A percentile compares a stretch with the other conserved stretches of the same genome.
phyloP scores from a whole-genome alignment of 1,140 invertebrate genomes.

The Acromyrmex heyeri region DNA sequence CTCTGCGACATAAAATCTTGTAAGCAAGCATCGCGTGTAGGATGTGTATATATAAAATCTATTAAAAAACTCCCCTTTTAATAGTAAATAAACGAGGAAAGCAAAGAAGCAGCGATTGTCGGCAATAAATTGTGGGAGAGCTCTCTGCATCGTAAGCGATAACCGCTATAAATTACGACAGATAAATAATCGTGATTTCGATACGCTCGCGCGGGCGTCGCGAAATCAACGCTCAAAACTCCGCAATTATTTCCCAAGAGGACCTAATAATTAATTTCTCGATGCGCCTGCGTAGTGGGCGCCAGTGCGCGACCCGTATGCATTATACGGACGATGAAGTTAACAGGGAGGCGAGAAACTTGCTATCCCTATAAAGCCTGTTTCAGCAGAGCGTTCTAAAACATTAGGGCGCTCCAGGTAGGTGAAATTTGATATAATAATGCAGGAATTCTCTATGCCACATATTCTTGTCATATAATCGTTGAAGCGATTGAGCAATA shows the following conservation, averaged over 20 bases:
- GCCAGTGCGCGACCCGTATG: constrained; percentile 45
- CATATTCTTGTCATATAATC: not conserved
- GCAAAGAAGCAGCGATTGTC: constrained; percentile 36
- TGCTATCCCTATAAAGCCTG: constrained; percentile 48
- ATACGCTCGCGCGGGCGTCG: constrained; percentile 33
- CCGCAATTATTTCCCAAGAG: constrained; percentile 60
- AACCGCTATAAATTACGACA: constrained; percentile 52
- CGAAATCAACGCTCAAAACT: constrained; percentile 63
- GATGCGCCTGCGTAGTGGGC: constrained; percentile 31
- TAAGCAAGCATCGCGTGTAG: not conserved
- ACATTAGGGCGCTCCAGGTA: not conserved
- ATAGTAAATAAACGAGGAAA: constrained; percentile 13
- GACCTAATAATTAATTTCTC: constrained; percentile 61
- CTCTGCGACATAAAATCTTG: constrained; percentile 11
- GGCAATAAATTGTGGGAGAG: constrained; percentile 26
- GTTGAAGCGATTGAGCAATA: not conserved
- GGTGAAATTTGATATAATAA: constrained; percentile 37
- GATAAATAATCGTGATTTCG: constrained; percentile 60
- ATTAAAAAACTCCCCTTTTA: not conserved
- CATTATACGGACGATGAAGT: constrained; percentile 61
- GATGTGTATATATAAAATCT: not conserved
- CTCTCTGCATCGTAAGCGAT: constrained; percentile 39
- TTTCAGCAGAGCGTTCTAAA: constrained; percentile 34
- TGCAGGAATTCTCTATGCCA: not conserved
- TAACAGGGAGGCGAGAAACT: constrained; percentile 55